These are phyloP conservation scores for Cephus pulcher DNA, from an alignment of 2,888 invertebrate genomes.

Conservation along the genomic window DNA sequence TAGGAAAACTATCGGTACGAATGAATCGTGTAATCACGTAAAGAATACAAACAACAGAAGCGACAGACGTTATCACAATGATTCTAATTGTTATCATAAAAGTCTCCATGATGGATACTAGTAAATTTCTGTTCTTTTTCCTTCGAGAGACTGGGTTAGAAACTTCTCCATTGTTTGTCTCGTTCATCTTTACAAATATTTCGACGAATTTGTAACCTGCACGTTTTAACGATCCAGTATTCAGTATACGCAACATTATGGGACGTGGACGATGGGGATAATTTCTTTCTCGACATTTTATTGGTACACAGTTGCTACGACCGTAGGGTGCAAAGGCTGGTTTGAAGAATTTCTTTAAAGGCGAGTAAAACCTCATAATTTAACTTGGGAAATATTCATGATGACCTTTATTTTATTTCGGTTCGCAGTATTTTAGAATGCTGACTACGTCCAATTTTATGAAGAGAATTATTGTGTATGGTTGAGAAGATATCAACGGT, in stretches of 20 bases:
- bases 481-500: not conserved
- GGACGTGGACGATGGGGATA: not conserved
- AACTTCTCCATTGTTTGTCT: not conserved
- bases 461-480: not conserved
- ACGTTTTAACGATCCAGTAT: conserved; percentile 5
- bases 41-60: conserved; percentile 30
- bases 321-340: not conserved
- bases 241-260: not conserved
- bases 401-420: not conserved
- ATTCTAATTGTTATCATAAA: conserved; percentile 34
- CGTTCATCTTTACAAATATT: conserved; percentile 26
- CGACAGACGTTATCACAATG: conserved; percentile 37
- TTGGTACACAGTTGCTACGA: not conserved
- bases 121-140: not conserved
- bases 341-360: not conserved
- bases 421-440: not conserved
- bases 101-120: conserved; percentile 25
- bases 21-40: conserved; percentile 41
- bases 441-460: not conserved
- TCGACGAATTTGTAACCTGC: conserved; percentile 4
- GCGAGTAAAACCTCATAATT: not conserved
- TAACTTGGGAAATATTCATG: not conserved
- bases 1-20: conserved; percentile 31
- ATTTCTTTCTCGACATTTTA: not conserved
- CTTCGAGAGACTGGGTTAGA: not conserved